Evolutionary conservation across 2,113 vertebrate species (phyloP).

Genomic region (Promerops cafer): DNA sequence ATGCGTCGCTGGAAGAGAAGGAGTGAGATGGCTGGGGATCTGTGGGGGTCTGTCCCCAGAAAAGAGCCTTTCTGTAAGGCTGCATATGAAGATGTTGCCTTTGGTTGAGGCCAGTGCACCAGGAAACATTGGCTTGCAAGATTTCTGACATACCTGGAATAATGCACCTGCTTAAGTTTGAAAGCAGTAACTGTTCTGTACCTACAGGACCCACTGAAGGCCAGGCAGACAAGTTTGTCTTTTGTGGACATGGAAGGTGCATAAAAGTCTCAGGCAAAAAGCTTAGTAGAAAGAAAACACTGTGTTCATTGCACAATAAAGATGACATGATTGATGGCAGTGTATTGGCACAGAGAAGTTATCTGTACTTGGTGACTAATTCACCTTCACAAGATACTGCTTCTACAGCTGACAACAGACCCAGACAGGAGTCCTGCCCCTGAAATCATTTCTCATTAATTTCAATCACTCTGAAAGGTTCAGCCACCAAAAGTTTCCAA

Average conservation of each 20-base stretch:
- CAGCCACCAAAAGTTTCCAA: conserved; percentile 24
- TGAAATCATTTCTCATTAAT: conserved; percentile 34
- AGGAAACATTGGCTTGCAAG: neutral
- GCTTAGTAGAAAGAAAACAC: neutral
- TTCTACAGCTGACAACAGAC: neutral
- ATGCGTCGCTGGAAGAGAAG: rapidly evolving
- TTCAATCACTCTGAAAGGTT: conserved; percentile 32
- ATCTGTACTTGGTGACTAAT: neutral
- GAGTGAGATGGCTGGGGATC: neutral
- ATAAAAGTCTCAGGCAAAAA: neutral
- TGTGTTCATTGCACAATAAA: neutral
- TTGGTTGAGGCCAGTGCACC: neutral
- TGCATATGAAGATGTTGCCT: neutral
- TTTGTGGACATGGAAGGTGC: neutral
- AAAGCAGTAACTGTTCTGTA: neutral
- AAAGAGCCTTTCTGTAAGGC: neutral
- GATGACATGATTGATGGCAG: neutral
- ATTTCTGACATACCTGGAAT: neutral
- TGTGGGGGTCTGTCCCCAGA: neutral
- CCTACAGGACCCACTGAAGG: neutral
- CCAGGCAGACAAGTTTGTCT: neutral
- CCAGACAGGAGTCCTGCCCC: neutral
- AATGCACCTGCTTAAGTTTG: neutral
- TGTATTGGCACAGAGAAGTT: neutral
- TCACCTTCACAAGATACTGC: neutral